A percentile compares a stretch with the other conserved stretches of the same genome.
These are phyloP conservation scores for Eupithecia tripunctaria DNA, from an alignment of 2,888 invertebrate genomes.

Conservation along the genomic window DNA sequence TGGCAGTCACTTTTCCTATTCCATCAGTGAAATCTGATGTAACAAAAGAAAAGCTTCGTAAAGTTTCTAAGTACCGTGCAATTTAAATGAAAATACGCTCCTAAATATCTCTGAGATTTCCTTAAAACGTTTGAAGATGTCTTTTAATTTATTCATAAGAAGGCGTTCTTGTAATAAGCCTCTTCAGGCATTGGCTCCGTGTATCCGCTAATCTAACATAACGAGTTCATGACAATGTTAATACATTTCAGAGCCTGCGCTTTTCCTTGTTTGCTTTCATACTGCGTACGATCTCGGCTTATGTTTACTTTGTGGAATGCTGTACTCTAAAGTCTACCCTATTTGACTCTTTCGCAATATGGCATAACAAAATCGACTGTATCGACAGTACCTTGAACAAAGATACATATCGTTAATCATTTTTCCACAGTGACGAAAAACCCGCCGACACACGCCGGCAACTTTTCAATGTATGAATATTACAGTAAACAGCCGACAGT, in stretches of 20 bases:
- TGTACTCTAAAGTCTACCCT: not conserved
- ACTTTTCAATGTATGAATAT: too few species aligned
- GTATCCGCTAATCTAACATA: constrained; percentile 53
- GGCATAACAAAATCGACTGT: too few species aligned
- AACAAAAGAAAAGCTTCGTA: constrained; percentile 7
- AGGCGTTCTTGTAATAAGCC: constrained; percentile 38
- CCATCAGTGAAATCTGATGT: not conserved
- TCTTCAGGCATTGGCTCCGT: constrained; percentile 43
- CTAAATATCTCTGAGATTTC: constrained; percentile 14
- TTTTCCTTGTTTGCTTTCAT: constrained; percentile 64
- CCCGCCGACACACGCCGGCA: too few species aligned
- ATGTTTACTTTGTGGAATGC: constrained; percentile 23
- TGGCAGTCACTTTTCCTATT: not conserved
- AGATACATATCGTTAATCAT: too few species aligned
- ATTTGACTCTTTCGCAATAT: not conserved
- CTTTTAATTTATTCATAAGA: constrained; percentile 35
- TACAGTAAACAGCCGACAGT: too few species aligned
- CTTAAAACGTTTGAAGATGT: constrained; percentile 17
- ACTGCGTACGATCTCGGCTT: constrained; percentile 24
- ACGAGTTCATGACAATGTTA: constrained; percentile 55
- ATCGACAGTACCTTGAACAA: too few species aligned
- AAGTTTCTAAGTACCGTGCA: constrained; percentile 2
- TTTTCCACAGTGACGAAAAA: too few species aligned
- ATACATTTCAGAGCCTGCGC: constrained; percentile 54
- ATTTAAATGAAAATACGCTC: constrained; percentile 15